A percentile compares a stretch with the other conserved stretches of the same genome.
phyloP scores from a whole-genome alignment of 2,113 vertebrate genomes.

The Furnarius figulus region DNA sequence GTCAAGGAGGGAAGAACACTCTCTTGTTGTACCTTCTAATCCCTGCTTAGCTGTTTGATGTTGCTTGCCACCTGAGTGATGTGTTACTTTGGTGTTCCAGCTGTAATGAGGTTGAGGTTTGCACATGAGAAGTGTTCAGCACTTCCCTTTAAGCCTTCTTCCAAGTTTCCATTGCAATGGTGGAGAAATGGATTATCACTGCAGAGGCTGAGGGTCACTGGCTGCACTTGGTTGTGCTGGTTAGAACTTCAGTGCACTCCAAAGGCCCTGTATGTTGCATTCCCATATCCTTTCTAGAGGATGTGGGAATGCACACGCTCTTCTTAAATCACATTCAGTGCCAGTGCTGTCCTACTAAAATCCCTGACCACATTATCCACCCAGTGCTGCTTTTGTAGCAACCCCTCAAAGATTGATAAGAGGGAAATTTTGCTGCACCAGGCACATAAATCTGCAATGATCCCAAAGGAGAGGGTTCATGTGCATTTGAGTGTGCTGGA shows the following conservation, averaged over 20 bases:
- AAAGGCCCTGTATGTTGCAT: neutral
- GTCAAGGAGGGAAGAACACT: neutral
- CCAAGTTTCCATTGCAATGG: neutral
- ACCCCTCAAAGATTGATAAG: neutral
- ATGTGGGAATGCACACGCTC: too few relatives aligned
- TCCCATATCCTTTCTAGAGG: neutral
- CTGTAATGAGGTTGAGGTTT: neutral
- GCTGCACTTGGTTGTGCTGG: neutral
- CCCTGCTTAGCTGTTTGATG: neutral
- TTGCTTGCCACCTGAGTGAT: neutral
- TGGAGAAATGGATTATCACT: neutral
- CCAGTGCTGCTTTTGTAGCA: neutral
- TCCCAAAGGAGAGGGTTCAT: accelerated
- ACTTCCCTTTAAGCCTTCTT: neutral
- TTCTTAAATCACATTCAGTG: accelerated
- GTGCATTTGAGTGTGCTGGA: neutral
- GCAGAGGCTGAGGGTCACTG: neutral
- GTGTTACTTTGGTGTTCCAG: neutral
- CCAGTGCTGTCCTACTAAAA: neutral
- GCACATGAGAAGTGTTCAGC: neutral
- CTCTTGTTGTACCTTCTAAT: neutral
- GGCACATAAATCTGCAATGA: neutral
- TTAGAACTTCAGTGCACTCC: accelerated
- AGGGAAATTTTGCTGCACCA: neutral
- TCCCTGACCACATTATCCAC: neutral